Percentiles rank a stretch among this genome's conserved stretches.
Conservation (phyloP, 2,888 invertebrate genomes). For the Monopis laevigella region DNA sequence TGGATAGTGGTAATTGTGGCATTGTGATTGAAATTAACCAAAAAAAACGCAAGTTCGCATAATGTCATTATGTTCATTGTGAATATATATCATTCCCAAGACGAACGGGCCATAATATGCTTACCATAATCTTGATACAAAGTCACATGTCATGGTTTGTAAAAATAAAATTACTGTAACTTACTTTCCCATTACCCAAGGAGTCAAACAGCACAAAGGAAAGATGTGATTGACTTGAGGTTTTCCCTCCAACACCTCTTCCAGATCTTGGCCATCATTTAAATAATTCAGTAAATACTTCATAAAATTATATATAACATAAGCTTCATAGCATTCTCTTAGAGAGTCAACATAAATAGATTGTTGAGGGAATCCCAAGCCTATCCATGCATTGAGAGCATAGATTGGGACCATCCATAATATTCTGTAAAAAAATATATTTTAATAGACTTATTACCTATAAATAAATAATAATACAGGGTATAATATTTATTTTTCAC, state of each 20-base stretch:
- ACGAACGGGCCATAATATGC: no score
- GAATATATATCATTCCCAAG: no score
- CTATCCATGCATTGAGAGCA: conserved; percentile 93
- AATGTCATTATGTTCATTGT: no score
- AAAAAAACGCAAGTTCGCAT: no score
- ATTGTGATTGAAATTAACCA: no score
- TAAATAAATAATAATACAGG: no score
- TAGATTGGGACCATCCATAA: conserved; percentile 99
- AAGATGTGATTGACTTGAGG: conserved; percentile 90
- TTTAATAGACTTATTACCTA: no score
- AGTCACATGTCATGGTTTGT: no score
- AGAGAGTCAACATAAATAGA: conserved; percentile 94
- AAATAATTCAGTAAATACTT: conserved; percentile 91
- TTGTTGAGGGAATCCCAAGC: conserved; percentile 84
- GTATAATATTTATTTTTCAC: no score
- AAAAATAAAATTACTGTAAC: background rate
- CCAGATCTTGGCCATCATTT: conserved; percentile 86
- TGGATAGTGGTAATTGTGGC: no score
- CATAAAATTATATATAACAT: conserved; percentile 98
- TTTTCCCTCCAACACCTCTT: conserved; percentile 80
- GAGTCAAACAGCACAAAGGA: conserved; percentile 89
- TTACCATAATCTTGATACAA: no score
- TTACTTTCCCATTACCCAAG: conserved; percentile 92
- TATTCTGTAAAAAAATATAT: conserved; percentile 67
- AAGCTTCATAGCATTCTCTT: conserved; percentile 96